Percentiles rank a stretch among this genome's conserved stretches.
Conservation (phyloP, 92 coral and sea anemone genomes). For the Epizoanthus rinbou region DNA sequence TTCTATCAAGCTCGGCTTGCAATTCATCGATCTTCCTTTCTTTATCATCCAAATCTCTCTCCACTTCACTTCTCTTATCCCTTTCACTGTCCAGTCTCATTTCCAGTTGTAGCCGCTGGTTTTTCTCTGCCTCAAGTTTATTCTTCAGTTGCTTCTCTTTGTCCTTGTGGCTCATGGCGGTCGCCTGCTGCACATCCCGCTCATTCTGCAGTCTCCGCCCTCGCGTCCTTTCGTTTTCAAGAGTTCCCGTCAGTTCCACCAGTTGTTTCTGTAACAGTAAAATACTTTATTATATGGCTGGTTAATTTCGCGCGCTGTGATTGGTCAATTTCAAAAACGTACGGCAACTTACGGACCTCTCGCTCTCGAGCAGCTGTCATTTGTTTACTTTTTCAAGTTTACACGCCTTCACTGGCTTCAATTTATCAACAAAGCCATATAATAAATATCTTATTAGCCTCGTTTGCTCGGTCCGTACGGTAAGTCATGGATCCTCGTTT, state of each 20-base stretch:
- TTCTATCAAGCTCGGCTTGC: slow-evolving; percentile 49
- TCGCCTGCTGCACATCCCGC: slow-evolving; percentile 93
- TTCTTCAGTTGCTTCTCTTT: slow-evolving; percentile 74
- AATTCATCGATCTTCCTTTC: slow-evolving; percentile 51
- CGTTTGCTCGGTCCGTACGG: no score
- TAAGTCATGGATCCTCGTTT: no score
- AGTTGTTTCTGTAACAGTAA: slow-evolving; percentile 73
- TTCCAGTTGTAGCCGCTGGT: slow-evolving; percentile 66
- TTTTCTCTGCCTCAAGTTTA: slow-evolving; percentile 77
- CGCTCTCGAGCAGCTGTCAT: no score
- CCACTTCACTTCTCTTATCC: slow-evolving; percentile 53
- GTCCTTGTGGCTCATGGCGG: slow-evolving; percentile 92
- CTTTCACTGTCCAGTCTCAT: slow-evolving; percentile 65
- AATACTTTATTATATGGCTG: no score
- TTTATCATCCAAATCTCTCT: slow-evolving; percentile 59
- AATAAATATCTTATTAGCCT: no score
- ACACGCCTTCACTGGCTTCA: no score
- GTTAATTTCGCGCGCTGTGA: no score
- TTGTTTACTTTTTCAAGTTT: no score
- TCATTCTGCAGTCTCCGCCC: slow-evolving; percentile 92
- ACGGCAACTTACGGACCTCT: no score
- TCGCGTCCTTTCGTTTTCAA: slow-evolving; percentile 87
- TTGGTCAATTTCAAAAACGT: no score
- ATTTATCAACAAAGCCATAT: no score
- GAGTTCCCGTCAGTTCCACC: slow-evolving; percentile 84